A percentile compares a stretch with the other conserved stretches of the same genome.
These are phyloP conservation scores for Pheucticus melanocephalus DNA, from an alignment of 2,113 vertebrate genomes.

Conservation along the genomic window DNA sequence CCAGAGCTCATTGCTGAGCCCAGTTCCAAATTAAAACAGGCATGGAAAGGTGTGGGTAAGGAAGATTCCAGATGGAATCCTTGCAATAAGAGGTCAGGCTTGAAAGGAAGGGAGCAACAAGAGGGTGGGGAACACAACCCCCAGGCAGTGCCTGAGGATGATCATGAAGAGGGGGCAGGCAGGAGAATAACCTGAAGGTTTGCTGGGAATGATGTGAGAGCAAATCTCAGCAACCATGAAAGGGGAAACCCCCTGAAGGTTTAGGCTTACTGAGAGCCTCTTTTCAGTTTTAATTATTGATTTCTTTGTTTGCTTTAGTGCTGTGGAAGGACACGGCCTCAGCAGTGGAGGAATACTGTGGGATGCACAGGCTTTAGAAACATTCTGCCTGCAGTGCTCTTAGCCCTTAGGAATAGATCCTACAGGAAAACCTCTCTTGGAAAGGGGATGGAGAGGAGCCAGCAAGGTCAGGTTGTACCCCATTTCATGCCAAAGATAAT, in stretches of 20 bases:
- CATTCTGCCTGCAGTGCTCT: background rate
- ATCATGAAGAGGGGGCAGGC: background rate
- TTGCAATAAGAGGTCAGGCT: background rate
- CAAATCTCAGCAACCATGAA: background rate
- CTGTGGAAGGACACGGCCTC: background rate
- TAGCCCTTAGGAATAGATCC: background rate
- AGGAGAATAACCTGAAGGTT: background rate
- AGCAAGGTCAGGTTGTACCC: background rate
- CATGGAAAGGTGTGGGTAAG: background rate
- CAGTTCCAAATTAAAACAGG: background rate
- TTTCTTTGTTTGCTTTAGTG: background rate
- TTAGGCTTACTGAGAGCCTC: background rate
- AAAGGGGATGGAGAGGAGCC: background rate
- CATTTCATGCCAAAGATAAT: background rate
- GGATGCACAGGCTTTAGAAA: background rate
- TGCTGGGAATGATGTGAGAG: background rate
- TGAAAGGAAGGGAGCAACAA: background rate
- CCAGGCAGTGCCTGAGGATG: background rate
- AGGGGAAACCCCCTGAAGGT: background rate
- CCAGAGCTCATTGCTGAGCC: fast-evolving
- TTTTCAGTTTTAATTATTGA: background rate
- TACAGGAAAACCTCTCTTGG: background rate
- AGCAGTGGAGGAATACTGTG: background rate
- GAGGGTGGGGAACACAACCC: background rate
- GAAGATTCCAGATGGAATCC: background rate